Base-by-base conservation (phyloP, 2,888 invertebrate genomes). In the Gandaritis pyraliata region DNA sequence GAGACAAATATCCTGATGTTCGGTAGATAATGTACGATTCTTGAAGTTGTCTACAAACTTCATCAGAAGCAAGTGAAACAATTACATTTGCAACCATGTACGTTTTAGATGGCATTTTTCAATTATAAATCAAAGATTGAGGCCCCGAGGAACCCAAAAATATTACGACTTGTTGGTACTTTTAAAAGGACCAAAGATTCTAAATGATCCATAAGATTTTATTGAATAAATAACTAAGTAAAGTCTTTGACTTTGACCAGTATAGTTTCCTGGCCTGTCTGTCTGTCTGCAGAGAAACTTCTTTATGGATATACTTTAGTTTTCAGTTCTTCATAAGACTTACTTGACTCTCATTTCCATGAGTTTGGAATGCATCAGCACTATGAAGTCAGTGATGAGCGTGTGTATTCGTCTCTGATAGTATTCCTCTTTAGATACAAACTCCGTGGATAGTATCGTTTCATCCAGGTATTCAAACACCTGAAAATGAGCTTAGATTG, bases 311-410 rank as follows among this genome's bases (percentile, higher is more conserved):
- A n/a, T n/a, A 15, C 6, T 43, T 3, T 11, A 43, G 11, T 15
- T 16, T 16, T 43, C 11, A 16, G 11, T 10, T 11, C 3, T 43
- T 10, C 1, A 11, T 16, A 43, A 16, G 2, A 81, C 92, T 86
- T 30, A 93, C 93, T 94, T 93, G 80, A 90, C 89, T 30, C 92
- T 83, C 87, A 93, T 90, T 77, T 93, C 93, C 85, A 91, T 92
- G n/a, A 93, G 86, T 49, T 98, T 98, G 50, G 97, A 94, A 56
- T 98, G 98, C 97, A 98, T 97, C 57, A 96, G 94, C 66, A 97
- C 95, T 50, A 99, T 97, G 76, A 99, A 98, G 87, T 98, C 98
- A 0, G 97, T 97, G 55, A 98, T 93, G 8, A 98, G 90, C 13
- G 94, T 93, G 87, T 99, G 98, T 48, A 98, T 89, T 47, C 97